These are phyloP conservation scores for Isotomurus palustris DNA, from an alignment of 2,888 invertebrate species.

Conservation along the genomic window DNA sequence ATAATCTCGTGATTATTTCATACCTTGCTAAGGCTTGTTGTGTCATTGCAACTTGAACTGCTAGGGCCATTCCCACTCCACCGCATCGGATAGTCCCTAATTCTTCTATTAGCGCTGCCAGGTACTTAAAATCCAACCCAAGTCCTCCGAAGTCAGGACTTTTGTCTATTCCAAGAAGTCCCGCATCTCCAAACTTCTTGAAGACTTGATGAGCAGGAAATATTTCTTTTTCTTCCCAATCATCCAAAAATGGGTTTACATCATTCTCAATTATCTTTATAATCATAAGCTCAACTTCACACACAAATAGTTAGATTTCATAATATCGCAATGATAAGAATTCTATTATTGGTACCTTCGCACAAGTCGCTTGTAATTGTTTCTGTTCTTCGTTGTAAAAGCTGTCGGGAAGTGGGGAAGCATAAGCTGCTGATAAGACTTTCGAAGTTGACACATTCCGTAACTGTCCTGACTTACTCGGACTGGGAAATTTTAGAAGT, in stretches of 20 bases:
- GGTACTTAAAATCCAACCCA: constrained; percentile 56
- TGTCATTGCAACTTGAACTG: constrained; percentile 46
- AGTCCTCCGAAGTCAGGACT: constrained; percentile 45
- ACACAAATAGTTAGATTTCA: background rate
- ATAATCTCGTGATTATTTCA: too few species aligned
- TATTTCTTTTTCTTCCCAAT: constrained; percentile 54
- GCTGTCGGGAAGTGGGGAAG: constrained; percentile 33
- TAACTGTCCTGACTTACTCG: too few species aligned
- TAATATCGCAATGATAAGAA: background rate
- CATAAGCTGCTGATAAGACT: constrained; percentile 10
- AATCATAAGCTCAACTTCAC: background rate
- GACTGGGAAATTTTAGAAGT: too few species aligned
- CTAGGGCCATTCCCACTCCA: constrained; percentile 55
- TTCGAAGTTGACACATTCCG: constrained; percentile 5
- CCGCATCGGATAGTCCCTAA: constrained; percentile 55
- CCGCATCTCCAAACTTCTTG: constrained; percentile 55
- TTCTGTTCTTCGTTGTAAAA: constrained; percentile 45
- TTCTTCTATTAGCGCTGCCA: constrained; percentile 55
- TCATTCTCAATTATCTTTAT: constrained; percentile 54
- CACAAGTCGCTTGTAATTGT: constrained; percentile 39
- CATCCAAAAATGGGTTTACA: constrained; percentile 55
- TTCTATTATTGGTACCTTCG: constrained; percentile 37
- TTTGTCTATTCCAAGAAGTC: constrained; percentile 54
- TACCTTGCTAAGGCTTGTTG: constrained; percentile 24
- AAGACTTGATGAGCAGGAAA: constrained; percentile 57